A percentile compares a stretch with the other conserved stretches of the same genome.
Evolutionary conservation across 2,888 invertebrate species (phyloP).

Genomic region (Apodemia hepburni): DNA sequence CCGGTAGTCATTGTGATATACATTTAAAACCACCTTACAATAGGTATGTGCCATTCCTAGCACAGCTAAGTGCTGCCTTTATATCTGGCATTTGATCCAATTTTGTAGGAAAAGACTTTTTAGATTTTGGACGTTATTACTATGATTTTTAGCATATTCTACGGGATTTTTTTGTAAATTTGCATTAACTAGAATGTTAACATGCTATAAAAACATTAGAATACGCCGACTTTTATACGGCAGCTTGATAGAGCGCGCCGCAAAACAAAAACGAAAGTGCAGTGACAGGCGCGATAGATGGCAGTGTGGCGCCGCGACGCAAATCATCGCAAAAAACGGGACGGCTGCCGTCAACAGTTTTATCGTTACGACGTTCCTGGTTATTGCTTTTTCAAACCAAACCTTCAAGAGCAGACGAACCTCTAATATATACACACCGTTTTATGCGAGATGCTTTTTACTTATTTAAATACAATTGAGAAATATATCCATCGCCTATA

Average conservation of each 20-base stretch:
- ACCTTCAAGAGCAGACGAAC: conserved; percentile 8
- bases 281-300: conserved; percentile 21
- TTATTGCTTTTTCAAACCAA: conserved; percentile 14
- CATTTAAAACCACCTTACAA: no score
- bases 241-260: conserved; percentile 11
- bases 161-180: no score
- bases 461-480: neutral
- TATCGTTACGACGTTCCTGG: conserved; percentile 1
- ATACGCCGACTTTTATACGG: conserved; percentile 15
- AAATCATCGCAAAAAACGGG: conserved; percentile 20
- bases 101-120: no score
- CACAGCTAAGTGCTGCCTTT: no score
- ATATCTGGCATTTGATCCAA: no score
- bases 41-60: no score
- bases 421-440: neutral
- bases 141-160: no score
- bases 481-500: no score
- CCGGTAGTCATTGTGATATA: no score
- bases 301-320: conserved; percentile 17
- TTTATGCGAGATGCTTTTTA: neutral
- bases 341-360: conserved; percentile 15
- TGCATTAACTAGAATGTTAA: neutral
- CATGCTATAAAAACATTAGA: conserved; percentile 7
- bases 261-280: conserved; percentile 16
- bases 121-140: no score